These are phyloP conservation scores for Amphilophus citrinellus DNA, from an alignment of 2,113 vertebrate genomes.

Conservation along the genomic window DNA sequence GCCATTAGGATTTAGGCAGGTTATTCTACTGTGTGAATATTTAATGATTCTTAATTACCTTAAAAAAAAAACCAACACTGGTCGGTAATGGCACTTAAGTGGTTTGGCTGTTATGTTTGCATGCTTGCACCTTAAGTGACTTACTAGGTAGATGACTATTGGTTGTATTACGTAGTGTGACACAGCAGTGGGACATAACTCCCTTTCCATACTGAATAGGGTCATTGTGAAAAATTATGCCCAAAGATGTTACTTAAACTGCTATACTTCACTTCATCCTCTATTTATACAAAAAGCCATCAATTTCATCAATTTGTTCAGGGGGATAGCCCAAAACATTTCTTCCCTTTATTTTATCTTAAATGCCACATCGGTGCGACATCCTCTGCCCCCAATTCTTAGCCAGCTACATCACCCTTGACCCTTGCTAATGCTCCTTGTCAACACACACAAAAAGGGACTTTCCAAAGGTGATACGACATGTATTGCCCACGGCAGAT, in stretches of 20 bases:
- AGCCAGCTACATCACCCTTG: constrained; percentile 41
- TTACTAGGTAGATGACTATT: not conserved
- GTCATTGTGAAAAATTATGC: not conserved
- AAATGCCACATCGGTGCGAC: constrained; percentile 30
- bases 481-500: constrained; percentile 52
- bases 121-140: constrained; percentile 18
- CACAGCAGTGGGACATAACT: not conserved
- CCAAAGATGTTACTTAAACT: not conserved
- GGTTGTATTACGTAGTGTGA: not conserved
- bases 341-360: not conserved
- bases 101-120: constrained; percentile 21
- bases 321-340: not conserved
- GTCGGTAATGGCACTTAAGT: constrained; percentile 37
- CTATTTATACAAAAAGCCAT: not conserved
- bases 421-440: constrained; percentile 66
- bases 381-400: constrained; percentile 32
- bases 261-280: not conserved
- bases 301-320: not conserved
- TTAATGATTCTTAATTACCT: constrained; percentile 63
- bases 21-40: constrained; percentile 66
- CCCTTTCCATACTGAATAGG: not conserved
- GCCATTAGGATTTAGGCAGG: constrained; percentile 50
- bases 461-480: constrained; percentile 54
- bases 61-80: not conserved
- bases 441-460: constrained; percentile 48